These are phyloP conservation scores for Augiades crinisus DNA, from an alignment of 2,888 invertebrate species.

Conservation along the genomic window DNA sequence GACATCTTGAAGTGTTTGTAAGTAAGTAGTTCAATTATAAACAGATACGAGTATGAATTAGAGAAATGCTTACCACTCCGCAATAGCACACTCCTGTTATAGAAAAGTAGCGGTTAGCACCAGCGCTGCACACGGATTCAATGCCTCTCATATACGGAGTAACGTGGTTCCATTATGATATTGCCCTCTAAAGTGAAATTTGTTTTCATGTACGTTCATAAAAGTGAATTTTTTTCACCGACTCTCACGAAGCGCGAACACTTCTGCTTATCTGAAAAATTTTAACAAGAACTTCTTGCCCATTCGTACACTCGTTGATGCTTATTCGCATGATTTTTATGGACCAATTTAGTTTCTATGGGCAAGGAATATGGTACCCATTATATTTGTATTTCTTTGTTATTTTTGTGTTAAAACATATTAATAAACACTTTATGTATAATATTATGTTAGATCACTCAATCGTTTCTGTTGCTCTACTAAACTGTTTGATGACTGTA, in stretches of 20 bases:
- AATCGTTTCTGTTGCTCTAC: too few species aligned
- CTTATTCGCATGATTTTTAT: not conserved
- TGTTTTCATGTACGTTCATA: slow-evolving; percentile 63
- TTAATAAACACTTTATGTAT: too few species aligned
- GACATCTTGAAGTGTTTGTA: too few species aligned
- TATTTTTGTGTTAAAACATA: not conserved
- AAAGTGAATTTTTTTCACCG: slow-evolving; percentile 55
- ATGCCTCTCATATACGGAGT: slow-evolving; percentile 58
- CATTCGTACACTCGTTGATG: not conserved
- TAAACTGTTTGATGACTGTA: too few species aligned
- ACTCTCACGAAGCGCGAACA: slow-evolving; percentile 51
- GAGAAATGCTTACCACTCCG: slow-evolving; percentile 40
- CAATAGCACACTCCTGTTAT: slow-evolving; percentile 44
- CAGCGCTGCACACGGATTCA: slow-evolving; percentile 54
- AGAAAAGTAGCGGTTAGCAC: slow-evolving; percentile 57
- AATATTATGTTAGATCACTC: too few species aligned
- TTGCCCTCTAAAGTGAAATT: slow-evolving; percentile 74
- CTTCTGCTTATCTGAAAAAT: slow-evolving; percentile 32
- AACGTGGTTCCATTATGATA: slow-evolving; percentile 74
- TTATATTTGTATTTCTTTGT: not conserved
- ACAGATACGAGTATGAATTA: slow-evolving; percentile 33
- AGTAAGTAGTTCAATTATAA: too few species aligned
- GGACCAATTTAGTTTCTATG: not conserved
- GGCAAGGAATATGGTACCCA: not conserved
- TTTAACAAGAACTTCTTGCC: slow-evolving; percentile 31